A percentile compares a stretch with the other conserved stretches of the same genome.
Evolutionary conservation across 37 sponge, comb jelly and placozoan species (phyloP).

Genomic region (Cliona cf. orientalis): DNA sequence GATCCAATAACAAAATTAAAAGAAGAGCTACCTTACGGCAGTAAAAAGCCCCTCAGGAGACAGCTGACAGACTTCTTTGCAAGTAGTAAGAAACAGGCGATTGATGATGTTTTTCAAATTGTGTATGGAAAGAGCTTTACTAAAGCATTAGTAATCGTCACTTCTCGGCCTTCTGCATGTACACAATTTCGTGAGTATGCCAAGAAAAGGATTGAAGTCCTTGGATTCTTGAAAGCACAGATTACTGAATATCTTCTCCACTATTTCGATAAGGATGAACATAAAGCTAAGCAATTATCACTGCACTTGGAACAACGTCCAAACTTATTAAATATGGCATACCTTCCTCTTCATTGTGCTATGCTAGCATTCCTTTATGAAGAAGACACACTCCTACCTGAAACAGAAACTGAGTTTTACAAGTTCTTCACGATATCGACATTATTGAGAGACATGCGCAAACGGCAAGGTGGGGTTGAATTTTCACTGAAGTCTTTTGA

Average conservation of each 20-base stretch:
- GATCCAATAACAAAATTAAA: too few relatives aligned
- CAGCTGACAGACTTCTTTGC: too few relatives aligned
- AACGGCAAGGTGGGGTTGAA: background rate
- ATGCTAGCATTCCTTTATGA: constrained; percentile 22
- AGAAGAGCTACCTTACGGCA: too few relatives aligned
- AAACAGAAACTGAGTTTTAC: constrained; percentile 37
- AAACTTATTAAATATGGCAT: constrained; percentile 27
- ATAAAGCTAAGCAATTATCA: background rate
- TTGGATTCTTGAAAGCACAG: constrained; percentile 17
- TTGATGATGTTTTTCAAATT: too few relatives aligned
- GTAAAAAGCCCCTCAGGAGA: background rate
- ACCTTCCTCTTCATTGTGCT: constrained; percentile 30
- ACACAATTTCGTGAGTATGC: background rate
- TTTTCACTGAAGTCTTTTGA: background rate
- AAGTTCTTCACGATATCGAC: background rate
- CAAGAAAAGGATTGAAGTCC: constrained; percentile 17
- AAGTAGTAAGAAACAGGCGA: too few relatives aligned
- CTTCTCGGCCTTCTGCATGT: constrained; percentile 34
- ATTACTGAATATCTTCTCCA: constrained; percentile 8
- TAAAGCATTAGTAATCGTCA: background rate
- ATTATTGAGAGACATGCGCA: background rate
- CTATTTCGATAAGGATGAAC: background rate
- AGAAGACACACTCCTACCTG: background rate
- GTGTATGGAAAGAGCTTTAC: too few relatives aligned
- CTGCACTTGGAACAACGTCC: constrained; percentile 1